These are phyloP conservation scores for Poecilobothrus nobilitatus DNA, from an alignment of 2,888 invertebrate genomes.

Conservation along the genomic window DNA sequence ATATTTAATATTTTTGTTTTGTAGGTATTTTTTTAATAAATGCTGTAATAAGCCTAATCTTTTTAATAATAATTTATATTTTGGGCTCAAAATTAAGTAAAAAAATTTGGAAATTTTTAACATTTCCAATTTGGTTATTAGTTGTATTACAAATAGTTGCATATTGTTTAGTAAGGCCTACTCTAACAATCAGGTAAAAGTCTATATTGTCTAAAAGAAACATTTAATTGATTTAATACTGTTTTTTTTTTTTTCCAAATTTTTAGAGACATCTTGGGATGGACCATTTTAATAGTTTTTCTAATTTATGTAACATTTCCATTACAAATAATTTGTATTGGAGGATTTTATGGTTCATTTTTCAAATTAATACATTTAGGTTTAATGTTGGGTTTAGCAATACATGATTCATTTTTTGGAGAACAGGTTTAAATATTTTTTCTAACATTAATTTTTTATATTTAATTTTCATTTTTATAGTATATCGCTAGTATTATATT, in stretches of 20 bases:
- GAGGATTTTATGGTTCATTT: constrained; percentile 49
- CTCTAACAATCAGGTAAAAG: not conserved
- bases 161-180: not conserved
- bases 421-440: constrained; percentile 44
- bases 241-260: not conserved
- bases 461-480: constrained; percentile 46
- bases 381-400: constrained; percentile 50
- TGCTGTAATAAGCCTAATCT: not conserved
- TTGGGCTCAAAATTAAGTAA: not conserved
- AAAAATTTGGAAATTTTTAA: not conserved
- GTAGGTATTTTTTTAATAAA: not conserved
- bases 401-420: constrained; percentile 45
- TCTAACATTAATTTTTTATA: not conserved
- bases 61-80: not conserved
- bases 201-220: not conserved
- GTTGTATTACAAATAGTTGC: not conserved
- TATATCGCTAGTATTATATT: constrained; percentile 63
- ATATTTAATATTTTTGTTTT: too few species aligned
- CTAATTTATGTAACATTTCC: constrained; percentile 66
- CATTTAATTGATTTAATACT: too few species aligned
- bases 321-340: constrained; percentile 55
- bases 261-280: constrained; percentile 57
- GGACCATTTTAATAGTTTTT: constrained; percentile 64
- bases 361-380: constrained; percentile 55
- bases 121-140: not conserved